Conservation (phyloP, 2,797 vertebrate species). For the Streptopelia turtur region DNA sequence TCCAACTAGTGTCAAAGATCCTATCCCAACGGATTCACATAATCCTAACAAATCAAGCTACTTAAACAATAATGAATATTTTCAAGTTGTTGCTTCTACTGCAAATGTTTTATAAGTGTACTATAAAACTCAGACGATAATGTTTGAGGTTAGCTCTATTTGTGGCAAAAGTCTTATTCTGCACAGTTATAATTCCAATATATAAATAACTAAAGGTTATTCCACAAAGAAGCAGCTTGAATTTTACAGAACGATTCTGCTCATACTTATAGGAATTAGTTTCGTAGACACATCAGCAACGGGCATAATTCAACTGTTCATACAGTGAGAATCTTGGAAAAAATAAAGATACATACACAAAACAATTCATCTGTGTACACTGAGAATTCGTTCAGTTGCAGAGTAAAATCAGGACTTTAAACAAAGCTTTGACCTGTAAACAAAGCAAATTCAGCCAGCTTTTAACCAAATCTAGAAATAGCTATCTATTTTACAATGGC, state of each 20-base stretch:
- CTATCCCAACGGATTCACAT: conserved; percentile 54
- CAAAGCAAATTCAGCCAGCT: conserved; percentile 80
- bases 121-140: conserved; percentile 67
- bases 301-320: conserved; percentile 79
- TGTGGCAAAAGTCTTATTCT: conserved; percentile 81
- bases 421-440: conserved; percentile 83
- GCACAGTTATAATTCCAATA: conserved; percentile 79
- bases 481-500: conserved; percentile 79
- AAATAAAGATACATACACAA: conserved; percentile 82
- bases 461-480: conserved; percentile 79
- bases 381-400: conserved; percentile 80
- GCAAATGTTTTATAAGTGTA: conserved; percentile 44
- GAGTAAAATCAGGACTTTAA: conserved; percentile 78
- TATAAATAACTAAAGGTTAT: conserved; percentile 79
- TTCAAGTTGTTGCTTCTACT: conserved; percentile 64
- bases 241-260: conserved; percentile 80
- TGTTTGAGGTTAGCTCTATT: conserved; percentile 72
- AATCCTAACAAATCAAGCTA: conserved; percentile 78
- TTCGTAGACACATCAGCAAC: conserved; percentile 77
- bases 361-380: conserved; percentile 80
- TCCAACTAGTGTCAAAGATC: conserved; percentile 51
- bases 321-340: conserved; percentile 79
- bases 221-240: conserved; percentile 78
- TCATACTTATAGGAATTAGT: conserved; percentile 79
- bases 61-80: conserved; percentile 75